Evolutionary conservation across 2,797 vertebrate genomes (phyloP).

Genomic region (Muscicapa comitata): DNA sequence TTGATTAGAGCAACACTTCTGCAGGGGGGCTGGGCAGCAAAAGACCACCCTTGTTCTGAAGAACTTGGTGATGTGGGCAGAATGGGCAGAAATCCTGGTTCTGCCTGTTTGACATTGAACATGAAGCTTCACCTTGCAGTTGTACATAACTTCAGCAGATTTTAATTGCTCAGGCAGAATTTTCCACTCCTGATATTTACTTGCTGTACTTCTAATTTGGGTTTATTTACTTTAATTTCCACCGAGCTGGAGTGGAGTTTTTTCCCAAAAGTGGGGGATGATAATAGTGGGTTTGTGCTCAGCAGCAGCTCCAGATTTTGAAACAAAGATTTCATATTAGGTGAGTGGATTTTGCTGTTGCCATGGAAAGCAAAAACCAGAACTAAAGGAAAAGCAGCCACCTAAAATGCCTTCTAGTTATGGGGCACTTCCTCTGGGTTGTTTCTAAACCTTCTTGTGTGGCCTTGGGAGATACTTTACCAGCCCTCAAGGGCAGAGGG

Average conservation of each 20-base stretch:
- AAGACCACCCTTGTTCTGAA: neutral
- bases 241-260: neutral
- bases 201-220: neutral
- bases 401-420: neutral
- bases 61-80: rapidly evolving
- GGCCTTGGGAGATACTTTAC: neutral
- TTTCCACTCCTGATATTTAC: neutral
- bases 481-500: neutral
- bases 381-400: neutral
- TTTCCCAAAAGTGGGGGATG: neutral
- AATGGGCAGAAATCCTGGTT: neutral
- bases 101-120: neutral
- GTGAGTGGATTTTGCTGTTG: neutral
- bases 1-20: neutral
- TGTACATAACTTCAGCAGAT: neutral
- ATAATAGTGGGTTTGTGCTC: neutral
- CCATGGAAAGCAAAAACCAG: neutral
- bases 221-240: neutral
- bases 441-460: neutral
- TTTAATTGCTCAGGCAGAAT: neutral
- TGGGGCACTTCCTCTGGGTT: neutral
- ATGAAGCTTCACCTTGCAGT: neutral
- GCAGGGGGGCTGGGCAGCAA: neutral
- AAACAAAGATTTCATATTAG: neutral
- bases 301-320: neutral